These are phyloP conservation scores for Bradypodion pumilum DNA, from an alignment of 2,797 vertebrate species.

Conservation along the genomic window DNA sequence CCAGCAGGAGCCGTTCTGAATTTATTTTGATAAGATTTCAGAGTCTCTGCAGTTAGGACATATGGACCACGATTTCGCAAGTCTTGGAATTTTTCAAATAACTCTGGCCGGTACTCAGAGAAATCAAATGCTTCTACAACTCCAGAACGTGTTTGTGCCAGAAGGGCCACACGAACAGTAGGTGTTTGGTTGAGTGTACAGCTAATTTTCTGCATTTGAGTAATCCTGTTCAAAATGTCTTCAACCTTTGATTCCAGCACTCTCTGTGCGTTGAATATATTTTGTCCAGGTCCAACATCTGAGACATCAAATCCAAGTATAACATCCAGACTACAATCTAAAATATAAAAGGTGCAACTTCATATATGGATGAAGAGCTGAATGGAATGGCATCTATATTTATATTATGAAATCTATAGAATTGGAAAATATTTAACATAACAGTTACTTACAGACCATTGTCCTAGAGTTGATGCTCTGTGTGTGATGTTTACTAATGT, in stretches of 20 bases:
- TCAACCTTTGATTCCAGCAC: constrained; percentile 84
- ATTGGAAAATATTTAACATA: neutral
- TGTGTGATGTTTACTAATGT: neutral
- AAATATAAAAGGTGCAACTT: constrained; percentile 35
- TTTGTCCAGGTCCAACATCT: constrained; percentile 69
- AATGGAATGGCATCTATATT: neutral
- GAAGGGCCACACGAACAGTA: constrained; percentile 82
- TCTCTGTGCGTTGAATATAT: constrained; percentile 85
- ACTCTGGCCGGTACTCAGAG: constrained; percentile 77
- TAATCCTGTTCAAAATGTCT: constrained; percentile 84
- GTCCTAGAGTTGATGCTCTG: neutral
- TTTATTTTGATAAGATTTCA: constrained; percentile 82
- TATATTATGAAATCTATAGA: neutral
- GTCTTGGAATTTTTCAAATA: constrained; percentile 80
- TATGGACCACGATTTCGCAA: constrained; percentile 85
- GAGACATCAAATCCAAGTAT: constrained; percentile 93
- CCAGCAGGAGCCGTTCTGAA: constrained; percentile 76
- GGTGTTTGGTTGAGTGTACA: constrained; percentile 84
- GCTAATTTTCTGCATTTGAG: constrained; percentile 86
- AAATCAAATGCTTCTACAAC: constrained; percentile 86
- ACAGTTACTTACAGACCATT: neutral
- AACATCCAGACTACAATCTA: constrained; percentile 90
- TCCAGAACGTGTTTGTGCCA: constrained; percentile 79
- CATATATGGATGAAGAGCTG: neutral
- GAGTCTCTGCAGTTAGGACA: constrained; percentile 81